Evolutionary conservation across 1,140 invertebrate species (phyloP).

Genomic region (Nixonia krombeini): DNA sequence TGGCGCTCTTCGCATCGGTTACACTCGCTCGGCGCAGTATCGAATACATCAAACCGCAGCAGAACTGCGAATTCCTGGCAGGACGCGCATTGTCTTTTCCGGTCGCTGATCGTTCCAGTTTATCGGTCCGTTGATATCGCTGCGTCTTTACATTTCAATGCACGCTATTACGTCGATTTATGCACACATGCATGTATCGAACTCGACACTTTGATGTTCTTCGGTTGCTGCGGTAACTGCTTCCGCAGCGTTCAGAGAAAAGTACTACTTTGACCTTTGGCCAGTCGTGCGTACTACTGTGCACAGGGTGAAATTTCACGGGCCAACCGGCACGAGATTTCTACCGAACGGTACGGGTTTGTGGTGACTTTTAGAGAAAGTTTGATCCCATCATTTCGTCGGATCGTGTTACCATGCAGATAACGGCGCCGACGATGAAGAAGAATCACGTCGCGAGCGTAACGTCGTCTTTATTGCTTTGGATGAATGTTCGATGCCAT

Average conservation of each 20-base stretch:
- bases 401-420: too few relatives aligned
- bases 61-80: too few relatives aligned
- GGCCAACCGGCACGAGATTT: slow-evolving; percentile 8
- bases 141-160: slow-evolving; percentile 17
- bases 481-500: too few relatives aligned
- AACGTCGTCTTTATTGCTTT: too few relatives aligned
- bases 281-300: slow-evolving; percentile 39
- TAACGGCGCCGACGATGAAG: too few relatives aligned
- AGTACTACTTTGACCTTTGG: slow-evolving; percentile 41
- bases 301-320: slow-evolving; percentile 30
- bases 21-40: too few relatives aligned
- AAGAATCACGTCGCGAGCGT: too few relatives aligned
- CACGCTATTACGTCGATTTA: slow-evolving; percentile 12
- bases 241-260: slow-evolving; percentile 25
- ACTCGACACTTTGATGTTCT: slow-evolving; percentile 31
- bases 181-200: slow-evolving; percentile 12
- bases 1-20: too few relatives aligned
- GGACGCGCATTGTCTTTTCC: too few relatives aligned
- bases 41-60: too few relatives aligned
- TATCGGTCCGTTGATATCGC: neutral
- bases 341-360: slow-evolving; percentile 19
- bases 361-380: slow-evolving; percentile 20
- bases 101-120: too few relatives aligned
- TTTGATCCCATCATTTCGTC: slow-evolving; percentile 12
- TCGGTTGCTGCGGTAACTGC: slow-evolving; percentile 20